A percentile compares a stretch with the other conserved stretches of the same genome.
These are phyloP conservation scores for Protonibea diacanthus DNA, from an alignment of 2,797 vertebrate genomes.

Conservation along the genomic window DNA sequence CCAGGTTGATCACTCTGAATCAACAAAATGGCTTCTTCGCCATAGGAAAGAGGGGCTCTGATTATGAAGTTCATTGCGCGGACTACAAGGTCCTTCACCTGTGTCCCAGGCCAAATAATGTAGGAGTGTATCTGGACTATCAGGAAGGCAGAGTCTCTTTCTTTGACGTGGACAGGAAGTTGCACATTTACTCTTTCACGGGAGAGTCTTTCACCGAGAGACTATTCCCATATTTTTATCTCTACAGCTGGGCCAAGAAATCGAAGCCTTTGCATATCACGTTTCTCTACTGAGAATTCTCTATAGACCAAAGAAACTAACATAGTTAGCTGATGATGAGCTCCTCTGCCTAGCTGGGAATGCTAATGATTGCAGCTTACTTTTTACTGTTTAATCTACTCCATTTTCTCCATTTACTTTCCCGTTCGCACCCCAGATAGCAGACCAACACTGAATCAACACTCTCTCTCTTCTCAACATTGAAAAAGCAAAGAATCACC, in stretches of 20 bases:
- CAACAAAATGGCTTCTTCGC: slow-evolving; percentile 60
- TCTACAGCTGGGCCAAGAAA: slow-evolving; percentile 52
- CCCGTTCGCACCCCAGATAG: too few species aligned
- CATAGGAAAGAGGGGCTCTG: slow-evolving; percentile 47
- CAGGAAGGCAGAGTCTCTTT: slow-evolving; percentile 71
- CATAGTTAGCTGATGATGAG: too few species aligned
- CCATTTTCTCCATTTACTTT: too few species aligned
- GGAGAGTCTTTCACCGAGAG: slow-evolving; percentile 54
- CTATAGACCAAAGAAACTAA: not conserved
- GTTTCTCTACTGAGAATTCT: too few species aligned
- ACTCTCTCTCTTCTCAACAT: too few species aligned
- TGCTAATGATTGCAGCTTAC: too few species aligned
- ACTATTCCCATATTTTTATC: slow-evolving; percentile 70
- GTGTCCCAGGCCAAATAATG: slow-evolving; percentile 36
- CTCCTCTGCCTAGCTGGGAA: too few species aligned
- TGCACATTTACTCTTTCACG: slow-evolving; percentile 68
- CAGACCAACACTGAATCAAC: too few species aligned
- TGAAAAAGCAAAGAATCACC: too few species aligned
- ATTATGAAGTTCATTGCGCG: slow-evolving; percentile 2
- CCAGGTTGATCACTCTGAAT: accelerated
- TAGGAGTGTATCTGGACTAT: slow-evolving; percentile 75
- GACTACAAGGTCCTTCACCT: not conserved
- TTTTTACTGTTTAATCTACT: too few species aligned
- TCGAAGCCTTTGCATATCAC: slow-evolving; percentile 46
- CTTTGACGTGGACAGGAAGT: slow-evolving; percentile 51